These are phyloP conservation scores for Sphaeramia orbicularis DNA, from an alignment of 2,797 vertebrate species.

Conservation along the genomic window DNA sequence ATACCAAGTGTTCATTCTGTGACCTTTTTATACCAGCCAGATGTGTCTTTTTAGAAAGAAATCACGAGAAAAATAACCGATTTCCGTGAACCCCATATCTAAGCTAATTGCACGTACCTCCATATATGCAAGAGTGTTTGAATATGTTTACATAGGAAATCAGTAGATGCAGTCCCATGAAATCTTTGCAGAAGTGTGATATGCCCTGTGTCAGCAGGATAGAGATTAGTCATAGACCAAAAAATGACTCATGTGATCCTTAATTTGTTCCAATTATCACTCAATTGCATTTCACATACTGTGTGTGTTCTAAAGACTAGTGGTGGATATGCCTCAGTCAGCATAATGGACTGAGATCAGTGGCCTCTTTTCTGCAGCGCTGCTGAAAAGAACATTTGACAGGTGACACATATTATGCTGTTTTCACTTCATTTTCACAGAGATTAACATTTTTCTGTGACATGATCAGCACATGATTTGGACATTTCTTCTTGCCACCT, in stretches of 20 bases:
- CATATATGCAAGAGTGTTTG: slow-evolving; percentile 25
- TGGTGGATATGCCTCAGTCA: too few relatives aligned
- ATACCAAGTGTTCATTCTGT: slow-evolving; percentile 50
- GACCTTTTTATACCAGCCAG: slow-evolving; percentile 39
- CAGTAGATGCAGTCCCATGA: neutral
- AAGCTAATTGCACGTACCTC: slow-evolving; percentile 28
- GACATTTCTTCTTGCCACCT: too few relatives aligned
- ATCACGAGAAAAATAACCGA: slow-evolving; percentile 8
- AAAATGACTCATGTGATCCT: too few relatives aligned
- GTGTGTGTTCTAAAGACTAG: too few relatives aligned
- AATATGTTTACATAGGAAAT: slow-evolving; percentile 28
- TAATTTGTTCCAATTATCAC: too few relatives aligned
- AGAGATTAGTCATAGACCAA: slow-evolving; percentile 11
- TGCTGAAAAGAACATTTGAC: neutral
- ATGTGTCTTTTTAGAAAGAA: slow-evolving; percentile 52
- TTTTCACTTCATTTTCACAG: too few relatives aligned
- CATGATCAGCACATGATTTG: too few relatives aligned
- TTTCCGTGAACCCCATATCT: slow-evolving; percentile 17
- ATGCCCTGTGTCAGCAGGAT: slow-evolving; percentile 9
- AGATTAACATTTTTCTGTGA: too few relatives aligned
- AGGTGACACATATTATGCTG: too few relatives aligned
- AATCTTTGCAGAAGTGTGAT: slow-evolving; percentile 4
- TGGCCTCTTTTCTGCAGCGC: neutral
- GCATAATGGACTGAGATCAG: slow-evolving; percentile 2
- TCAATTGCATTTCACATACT: neutral